A percentile compares a stretch with the other conserved stretches of the same genome.
Evolutionary conservation across 1,140 invertebrate species (phyloP).

Genomic region (Zelostemma sp.): DNA sequence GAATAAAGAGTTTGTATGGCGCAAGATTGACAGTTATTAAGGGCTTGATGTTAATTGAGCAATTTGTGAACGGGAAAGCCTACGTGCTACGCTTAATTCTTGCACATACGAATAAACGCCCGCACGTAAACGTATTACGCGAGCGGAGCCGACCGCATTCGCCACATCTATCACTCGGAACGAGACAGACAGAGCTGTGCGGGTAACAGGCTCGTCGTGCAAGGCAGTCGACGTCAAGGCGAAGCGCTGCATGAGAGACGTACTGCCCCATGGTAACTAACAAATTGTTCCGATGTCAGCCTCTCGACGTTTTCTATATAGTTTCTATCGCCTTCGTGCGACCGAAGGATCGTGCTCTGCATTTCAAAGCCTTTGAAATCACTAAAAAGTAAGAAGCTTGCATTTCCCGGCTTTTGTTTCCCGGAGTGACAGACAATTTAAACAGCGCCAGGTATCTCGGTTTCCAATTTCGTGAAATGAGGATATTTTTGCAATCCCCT

Average conservation of each 20-base stretch:
- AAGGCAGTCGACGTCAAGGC: slow-evolving; percentile 37
- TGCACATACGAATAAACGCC: slow-evolving; percentile 27
- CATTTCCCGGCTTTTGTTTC: not conserved
- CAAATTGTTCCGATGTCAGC: slow-evolving; percentile 31
- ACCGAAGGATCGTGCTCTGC: not conserved
- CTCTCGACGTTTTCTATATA: slow-evolving; percentile 22
- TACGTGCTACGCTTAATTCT: not conserved
- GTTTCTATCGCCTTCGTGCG: slow-evolving; percentile 2
- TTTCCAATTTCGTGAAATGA: not conserved
- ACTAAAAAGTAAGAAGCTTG: not conserved
- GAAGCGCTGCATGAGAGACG: slow-evolving; percentile 28
- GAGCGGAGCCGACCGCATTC: slow-evolving; percentile 38
- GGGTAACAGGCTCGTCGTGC: slow-evolving; percentile 35
- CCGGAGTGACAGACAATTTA: slow-evolving; percentile 3
- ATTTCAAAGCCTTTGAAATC: not conserved
- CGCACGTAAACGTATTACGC: slow-evolving; percentile 40
- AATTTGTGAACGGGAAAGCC: not conserved
- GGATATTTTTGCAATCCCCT: not conserved
- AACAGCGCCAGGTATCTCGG: not conserved
- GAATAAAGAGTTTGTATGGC: not conserved
- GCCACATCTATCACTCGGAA: slow-evolving; percentile 43
- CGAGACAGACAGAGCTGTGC: slow-evolving; percentile 33
- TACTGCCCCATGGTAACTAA: slow-evolving; percentile 37
- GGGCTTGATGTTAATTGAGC: slow-evolving; percentile 1
- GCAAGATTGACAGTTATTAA: not conserved